Evolutionary conservation across 2,113 vertebrate species (phyloP), one percentile per base, ranked within the genome.

Genomic region (Xyrauchen texanus): DNA sequence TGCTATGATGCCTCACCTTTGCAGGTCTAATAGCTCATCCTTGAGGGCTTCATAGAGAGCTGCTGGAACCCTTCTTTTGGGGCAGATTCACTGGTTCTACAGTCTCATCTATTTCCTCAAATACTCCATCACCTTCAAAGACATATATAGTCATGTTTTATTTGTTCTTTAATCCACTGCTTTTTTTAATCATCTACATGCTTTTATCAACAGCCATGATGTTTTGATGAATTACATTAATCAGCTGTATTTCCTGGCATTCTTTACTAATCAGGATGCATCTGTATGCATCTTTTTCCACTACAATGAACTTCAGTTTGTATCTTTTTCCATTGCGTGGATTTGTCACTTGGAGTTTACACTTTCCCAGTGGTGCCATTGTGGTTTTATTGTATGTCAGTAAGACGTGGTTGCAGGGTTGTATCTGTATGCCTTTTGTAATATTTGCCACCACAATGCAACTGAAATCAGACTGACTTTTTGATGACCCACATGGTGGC

Each of bases 361-460:
- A 53, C 52, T 53, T 8, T 53, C 52, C 61, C 21, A 77, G 42
- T 16, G 75, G 63, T 4, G 9, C 13, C 10, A 67, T 6, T 42
- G 3, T 66, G 47, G 16, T 66, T 77, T 67, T 77, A 63, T 66
- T 77, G 47, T 77, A 77, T 46, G 52, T 77, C 42, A 67, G 11
- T 42, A 77, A 64, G 46, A 77, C 75, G 0, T 51, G 15, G 9
- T 34, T 57, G 62, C 57, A 77, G n/a, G 52, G 8, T 16, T 64
- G 47, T 78, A 21, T 21, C n/a, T 7, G 64, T 11, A 15, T 68
- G 11, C 52, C 8, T 53, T 53, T 68, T 44, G 68, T 12, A 7
- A 57, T 8, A 55, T 66, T 46, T 7, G 44, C n/a, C 65, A 10
- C 78, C 74, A 78, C 78, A 81, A 12, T 85, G 78, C 34, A 71